Percentiles rank a stretch among this genome's conserved stretches.
Evolutionary conservation across 1,140 invertebrate species (phyloP).

Genomic region (Tetranychus urticae): DNA sequence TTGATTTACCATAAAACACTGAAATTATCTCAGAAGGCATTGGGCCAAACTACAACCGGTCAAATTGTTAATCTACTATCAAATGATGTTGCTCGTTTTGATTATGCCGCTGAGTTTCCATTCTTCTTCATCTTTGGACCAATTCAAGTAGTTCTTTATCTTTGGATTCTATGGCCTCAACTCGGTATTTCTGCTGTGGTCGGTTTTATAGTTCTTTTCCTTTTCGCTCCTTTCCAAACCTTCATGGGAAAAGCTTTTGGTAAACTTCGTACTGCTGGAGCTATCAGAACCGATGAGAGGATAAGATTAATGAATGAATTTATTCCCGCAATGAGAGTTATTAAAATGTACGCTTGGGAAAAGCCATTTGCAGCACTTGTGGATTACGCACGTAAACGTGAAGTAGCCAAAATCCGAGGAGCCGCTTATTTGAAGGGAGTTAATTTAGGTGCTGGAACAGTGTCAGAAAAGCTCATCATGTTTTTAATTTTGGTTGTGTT

Average conservation of each 20-base stretch:
- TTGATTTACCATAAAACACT: slow-evolving; percentile 30
- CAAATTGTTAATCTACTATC: slow-evolving; percentile 78
- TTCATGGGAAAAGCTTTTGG: slow-evolving; percentile 29
- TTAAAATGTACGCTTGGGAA: slow-evolving; percentile 58
- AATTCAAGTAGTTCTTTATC: slow-evolving; percentile 37
- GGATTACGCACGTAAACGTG: slow-evolving; percentile 29
- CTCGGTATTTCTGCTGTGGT: slow-evolving; percentile 29
- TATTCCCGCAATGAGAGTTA: slow-evolving; percentile 59
- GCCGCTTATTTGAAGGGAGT: slow-evolving; percentile 41
- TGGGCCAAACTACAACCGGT: slow-evolving; percentile 50
- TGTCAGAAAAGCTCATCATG: slow-evolving; percentile 37
- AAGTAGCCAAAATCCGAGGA: slow-evolving; percentile 38
- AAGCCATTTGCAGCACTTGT: slow-evolving; percentile 42
- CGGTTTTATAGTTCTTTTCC: slow-evolving; percentile 39
- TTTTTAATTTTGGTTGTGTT: slow-evolving; percentile 45
- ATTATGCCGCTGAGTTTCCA: slow-evolving; percentile 24
- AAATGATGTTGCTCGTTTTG: slow-evolving; percentile 34
- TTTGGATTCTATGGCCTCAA: slow-evolving; percentile 41
- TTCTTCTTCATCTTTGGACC: slow-evolving; percentile 39
- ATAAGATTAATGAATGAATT: slow-evolving; percentile 51
- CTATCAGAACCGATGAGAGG: slow-evolving; percentile 8
- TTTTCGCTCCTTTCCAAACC: slow-evolving; percentile 62
- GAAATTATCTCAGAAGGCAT: slow-evolving; percentile 28
- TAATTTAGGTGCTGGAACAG: slow-evolving; percentile 25
- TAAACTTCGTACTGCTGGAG: slow-evolving; percentile 3